Evolutionary conservation across 1,140 invertebrate species (phyloP).

Genomic region (Neodiprion fabricii): DNA sequence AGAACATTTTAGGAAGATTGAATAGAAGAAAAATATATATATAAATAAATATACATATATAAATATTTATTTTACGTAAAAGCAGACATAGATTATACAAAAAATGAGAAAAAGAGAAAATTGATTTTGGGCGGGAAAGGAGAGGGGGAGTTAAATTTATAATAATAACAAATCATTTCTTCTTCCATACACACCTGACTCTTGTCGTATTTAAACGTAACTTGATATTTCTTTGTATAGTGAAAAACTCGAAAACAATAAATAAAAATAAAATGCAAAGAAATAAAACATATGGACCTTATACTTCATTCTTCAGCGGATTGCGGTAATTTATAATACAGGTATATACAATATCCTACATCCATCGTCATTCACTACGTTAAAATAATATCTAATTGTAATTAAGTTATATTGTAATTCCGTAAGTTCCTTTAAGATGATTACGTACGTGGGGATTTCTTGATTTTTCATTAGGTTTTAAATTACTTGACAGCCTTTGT

Average conservation of each 20-base stretch:
- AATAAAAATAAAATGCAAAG: neutral
- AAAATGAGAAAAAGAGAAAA: constrained; percentile 28
- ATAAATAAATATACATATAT: constrained; percentile 31
- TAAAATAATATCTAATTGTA: neutral
- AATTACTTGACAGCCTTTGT: neutral
- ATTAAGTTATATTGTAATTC: neutral
- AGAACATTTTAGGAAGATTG: constrained; percentile 19
- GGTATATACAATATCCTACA: neutral
- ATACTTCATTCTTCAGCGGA: neutral
- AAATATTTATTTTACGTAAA: constrained; percentile 52
- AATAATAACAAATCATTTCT: constrained; percentile 20
- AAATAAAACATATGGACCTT: neutral
- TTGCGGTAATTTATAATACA: neutral
- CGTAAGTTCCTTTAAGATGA: neutral
- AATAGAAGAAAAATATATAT: constrained; percentile 33
- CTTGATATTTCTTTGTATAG: constrained; percentile 17
- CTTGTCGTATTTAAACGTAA: neutral
- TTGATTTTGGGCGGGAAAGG: constrained; percentile 32
- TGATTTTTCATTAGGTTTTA: too few relatives aligned
- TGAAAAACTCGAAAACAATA: constrained; percentile 5
- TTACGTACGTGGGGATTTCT: too few relatives aligned
- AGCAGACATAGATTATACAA: constrained; percentile 22
- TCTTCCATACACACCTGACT: constrained; percentile 12
- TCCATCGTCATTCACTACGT: neutral
- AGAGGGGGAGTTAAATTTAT: neutral